These are phyloP conservation scores for Caenorhabditis sp. DNA, from an alignment of 2,888 invertebrate species.

Conservation along the genomic window DNA sequence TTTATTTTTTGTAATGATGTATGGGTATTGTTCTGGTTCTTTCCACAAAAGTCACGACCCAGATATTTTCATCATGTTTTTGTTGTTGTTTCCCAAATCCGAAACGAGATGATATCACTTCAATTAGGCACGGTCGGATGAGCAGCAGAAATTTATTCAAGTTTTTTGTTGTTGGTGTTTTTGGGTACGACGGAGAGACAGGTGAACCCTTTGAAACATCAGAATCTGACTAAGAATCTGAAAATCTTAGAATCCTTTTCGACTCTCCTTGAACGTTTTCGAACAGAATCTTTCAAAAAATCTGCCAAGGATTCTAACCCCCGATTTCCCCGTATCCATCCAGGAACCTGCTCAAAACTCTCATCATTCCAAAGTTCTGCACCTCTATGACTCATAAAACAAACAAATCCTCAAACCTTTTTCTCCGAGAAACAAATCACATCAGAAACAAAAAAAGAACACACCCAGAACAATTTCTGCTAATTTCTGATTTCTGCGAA, in stretches of 20 bases:
- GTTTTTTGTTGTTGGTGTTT: background rate
- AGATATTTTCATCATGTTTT: slow-evolving; percentile 5
- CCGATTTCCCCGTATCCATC: too few species aligned
- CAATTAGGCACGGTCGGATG: slow-evolving; percentile 6
- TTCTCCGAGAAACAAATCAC: background rate
- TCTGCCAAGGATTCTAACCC: too few species aligned
- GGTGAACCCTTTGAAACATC: background rate
- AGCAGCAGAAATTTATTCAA: background rate
- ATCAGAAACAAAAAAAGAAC: background rate
- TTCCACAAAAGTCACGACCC: slow-evolving; percentile 2
- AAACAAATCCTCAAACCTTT: background rate
- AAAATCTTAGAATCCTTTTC: too few species aligned
- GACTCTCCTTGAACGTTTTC: too few species aligned
- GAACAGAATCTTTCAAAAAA: too few species aligned
- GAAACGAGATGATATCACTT: background rate
- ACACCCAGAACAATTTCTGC: background rate
- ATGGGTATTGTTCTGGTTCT: background rate
- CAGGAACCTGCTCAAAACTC: too few species aligned
- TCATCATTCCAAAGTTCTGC: too few species aligned
- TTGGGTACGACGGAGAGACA: background rate
- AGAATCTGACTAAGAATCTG: too few species aligned
- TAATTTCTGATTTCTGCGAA: slow-evolving; percentile 3
- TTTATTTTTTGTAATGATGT: slow-evolving; percentile 18
- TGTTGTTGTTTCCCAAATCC: background rate
- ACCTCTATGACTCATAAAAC: background rate